A percentile compares a stretch with the other conserved stretches of the same genome.
These are phyloP conservation scores for Nasua narica DNA, from an alignment of 2,797 vertebrate species.

Conservation along the genomic window DNA sequence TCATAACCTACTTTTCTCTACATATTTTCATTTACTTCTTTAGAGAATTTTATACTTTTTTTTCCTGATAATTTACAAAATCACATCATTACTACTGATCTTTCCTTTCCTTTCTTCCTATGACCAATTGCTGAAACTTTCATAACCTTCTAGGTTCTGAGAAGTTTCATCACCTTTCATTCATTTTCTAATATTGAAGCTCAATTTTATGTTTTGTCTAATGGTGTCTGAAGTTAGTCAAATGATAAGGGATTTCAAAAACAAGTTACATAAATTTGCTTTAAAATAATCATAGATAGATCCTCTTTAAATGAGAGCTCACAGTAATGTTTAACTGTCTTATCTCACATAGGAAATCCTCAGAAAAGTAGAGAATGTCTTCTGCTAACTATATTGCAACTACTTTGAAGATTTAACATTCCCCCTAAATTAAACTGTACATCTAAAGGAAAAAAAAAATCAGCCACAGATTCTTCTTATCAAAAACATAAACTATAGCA, in stretches of 20 bases:
- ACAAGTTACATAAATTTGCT: not conserved
- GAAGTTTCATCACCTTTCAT: not conserved
- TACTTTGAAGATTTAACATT: not conserved
- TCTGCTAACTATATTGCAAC: not conserved
- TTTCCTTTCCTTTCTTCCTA: not conserved
- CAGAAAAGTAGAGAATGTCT: not conserved
- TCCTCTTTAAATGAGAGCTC: not conserved
- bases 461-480: not conserved
- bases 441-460: not conserved
- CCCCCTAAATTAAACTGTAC: not conserved
- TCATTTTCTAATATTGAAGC: not conserved
- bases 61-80: not conserved
- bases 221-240: not conserved
- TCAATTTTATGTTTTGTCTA: not conserved
- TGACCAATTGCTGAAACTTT: not conserved
- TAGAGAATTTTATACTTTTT: not conserved
- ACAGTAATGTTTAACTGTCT: not conserved
- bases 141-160: not conserved
- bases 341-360: not conserved
- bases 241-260: constrained; percentile 22
- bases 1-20: not conserved
- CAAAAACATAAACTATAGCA: not conserved
- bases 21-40: not conserved
- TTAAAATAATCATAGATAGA: not conserved
- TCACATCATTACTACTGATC: not conserved